Evolutionary conservation across 2,797 vertebrate species (phyloP), one percentile per base, ranked within the genome.

Genomic region (Lithobates pipiens): DNA sequence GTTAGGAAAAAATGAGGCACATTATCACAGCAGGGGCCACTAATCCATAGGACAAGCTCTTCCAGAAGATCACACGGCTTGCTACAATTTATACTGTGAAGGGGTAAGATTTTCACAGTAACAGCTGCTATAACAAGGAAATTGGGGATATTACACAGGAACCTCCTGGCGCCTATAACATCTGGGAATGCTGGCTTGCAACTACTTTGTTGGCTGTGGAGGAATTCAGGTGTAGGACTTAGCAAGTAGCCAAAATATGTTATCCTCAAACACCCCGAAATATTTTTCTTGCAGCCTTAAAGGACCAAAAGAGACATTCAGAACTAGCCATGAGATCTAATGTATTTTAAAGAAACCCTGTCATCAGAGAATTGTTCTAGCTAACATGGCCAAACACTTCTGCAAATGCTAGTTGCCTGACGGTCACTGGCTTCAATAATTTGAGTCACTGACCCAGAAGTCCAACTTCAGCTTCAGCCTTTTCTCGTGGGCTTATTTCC

Each of bases 1-100:
- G 27, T 50, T 76, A 5, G 23, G 57, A 82, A 42, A 74, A 76
- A 83, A 67, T 32, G 61, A 69, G 46, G 25, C 25, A 10, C 25
- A 69, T 85, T 85, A 85, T 85, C 76, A 67, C 83, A 79, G 76
- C 54, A 4, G 76, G 70, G 18, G 83, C 54, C 18, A 32, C 77
- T 85, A 85, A 85, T 79, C 83, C 69, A 8, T 63, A 54, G 25
- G 54, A 39, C 76, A 36, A 75, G 25, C 72, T 85, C 29, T 85
- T 85, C 76, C 76, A 79, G 63, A 36, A 74, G 57, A 54, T 74
- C 39, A 44, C 71, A 84, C 34, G 76, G 34, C 42, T 72, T 44
- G 54, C 67, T 65, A 68, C 73, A 79, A 65, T 29, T 39, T 68
- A 32, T 42, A 23, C 76, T 44, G n/a, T 5, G 76, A 68, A 67